These are phyloP conservation scores for Rattus norvegicus DNA, from an alignment of 2,113 vertebrate species.

Conservation along the genomic window DNA sequence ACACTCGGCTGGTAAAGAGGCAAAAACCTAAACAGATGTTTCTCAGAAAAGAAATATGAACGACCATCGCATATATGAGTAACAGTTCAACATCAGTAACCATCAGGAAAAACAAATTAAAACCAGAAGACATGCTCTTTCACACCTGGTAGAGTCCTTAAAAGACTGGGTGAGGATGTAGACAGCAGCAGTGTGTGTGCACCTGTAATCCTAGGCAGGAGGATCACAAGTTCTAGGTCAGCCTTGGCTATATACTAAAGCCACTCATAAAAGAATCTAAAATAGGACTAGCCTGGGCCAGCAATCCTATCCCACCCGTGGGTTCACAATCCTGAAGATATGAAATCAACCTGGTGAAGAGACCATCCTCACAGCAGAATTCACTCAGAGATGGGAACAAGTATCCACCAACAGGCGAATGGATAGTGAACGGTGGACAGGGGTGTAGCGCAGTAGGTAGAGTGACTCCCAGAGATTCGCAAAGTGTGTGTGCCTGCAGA, in stretches of 20 bases:
- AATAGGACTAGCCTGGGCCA: background rate
- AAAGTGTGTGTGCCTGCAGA: background rate
- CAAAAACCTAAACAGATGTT: background rate
- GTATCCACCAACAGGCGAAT: accelerated
- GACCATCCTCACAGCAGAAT: background rate
- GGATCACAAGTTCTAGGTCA: background rate
- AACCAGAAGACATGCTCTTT: background rate
- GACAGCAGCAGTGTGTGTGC: background rate
- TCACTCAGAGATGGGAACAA: background rate
- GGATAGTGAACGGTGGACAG: background rate
- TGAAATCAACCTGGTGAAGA: background rate
- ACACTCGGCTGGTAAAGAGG: background rate
- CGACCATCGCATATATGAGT: background rate
- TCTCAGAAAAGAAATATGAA: background rate
- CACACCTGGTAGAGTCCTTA: background rate
- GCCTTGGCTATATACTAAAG: background rate
- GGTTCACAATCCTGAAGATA: background rate
- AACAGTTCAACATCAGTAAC: no score
- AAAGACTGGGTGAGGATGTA: background rate
- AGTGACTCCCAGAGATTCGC: background rate
- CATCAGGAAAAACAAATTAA: background rate
- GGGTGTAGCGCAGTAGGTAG: background rate
- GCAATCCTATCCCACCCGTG: background rate
- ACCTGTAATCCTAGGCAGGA: background rate
- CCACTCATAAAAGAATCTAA: background rate